These are phyloP conservation scores for Tricholaema leucomelas DNA, from an alignment of 2,113 vertebrate genomes.

Conservation along the genomic window DNA sequence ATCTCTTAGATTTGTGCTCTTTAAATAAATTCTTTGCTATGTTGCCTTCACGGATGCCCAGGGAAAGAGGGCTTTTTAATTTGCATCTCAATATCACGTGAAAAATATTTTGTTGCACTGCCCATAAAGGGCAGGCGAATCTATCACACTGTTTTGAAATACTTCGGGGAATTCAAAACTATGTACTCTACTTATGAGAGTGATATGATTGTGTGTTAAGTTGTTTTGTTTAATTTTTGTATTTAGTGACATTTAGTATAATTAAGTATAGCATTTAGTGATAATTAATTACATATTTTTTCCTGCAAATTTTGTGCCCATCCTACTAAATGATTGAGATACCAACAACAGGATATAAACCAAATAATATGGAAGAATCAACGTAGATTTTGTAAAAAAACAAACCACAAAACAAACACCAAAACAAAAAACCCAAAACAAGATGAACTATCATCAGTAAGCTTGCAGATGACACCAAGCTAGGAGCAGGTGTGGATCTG, in stretches of 20 bases:
- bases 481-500: too few species aligned
- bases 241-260: too few species aligned
- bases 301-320: not conserved
- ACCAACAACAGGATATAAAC: not conserved
- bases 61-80: slow-evolving; percentile 22
- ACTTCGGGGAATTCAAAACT: not conserved
- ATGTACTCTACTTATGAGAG: not conserved
- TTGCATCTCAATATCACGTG: not conserved
- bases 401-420: not conserved
- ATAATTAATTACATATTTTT: not conserved
- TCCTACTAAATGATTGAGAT: not conserved
- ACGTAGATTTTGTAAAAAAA: not conserved
- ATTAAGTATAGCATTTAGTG: not conserved
- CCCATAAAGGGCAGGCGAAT: not conserved
- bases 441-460: too few species aligned
- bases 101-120: slow-evolving; percentile 22
- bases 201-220: not conserved
- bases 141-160: not conserved
- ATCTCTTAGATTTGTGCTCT: not conserved
- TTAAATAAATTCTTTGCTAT: not conserved
- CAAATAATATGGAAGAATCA: not conserved
- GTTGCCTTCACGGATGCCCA: not conserved
- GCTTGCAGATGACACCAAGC: too few species aligned
- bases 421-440: not conserved
- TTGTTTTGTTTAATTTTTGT: not conserved